These are phyloP conservation scores for Drosophila quinaria DNA, from an alignment of 2,888 invertebrate species.

Conservation along the genomic window DNA sequence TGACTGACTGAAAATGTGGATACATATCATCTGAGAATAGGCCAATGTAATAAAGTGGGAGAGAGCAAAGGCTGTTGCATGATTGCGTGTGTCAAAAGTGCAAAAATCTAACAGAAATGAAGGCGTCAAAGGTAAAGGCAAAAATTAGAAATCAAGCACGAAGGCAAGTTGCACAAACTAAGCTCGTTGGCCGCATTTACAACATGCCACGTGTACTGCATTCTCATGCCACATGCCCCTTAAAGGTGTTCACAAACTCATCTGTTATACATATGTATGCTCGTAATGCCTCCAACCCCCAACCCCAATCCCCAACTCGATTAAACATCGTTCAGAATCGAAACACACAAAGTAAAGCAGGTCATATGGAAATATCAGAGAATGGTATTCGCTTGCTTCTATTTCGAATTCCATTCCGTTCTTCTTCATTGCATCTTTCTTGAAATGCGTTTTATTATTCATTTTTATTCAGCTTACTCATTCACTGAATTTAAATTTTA, in stretches of 20 bases:
- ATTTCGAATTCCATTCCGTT: conserved; percentile 41
- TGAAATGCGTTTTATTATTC: conserved; percentile 10
- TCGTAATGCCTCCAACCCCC: conserved; percentile 3
- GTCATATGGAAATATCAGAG: conserved; percentile 72
- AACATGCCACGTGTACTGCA: conserved; percentile 27
- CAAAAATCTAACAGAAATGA: conserved; percentile 61
- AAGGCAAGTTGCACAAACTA: conserved; percentile 20
- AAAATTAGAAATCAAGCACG: conserved; percentile 57
- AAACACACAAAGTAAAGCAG: conserved; percentile 63
- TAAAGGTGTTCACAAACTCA: conserved; percentile 31
- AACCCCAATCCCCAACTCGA: conserved; percentile 24
- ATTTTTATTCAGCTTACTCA: neutral
- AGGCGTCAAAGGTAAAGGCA: conserved; percentile 54
- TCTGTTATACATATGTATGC: conserved; percentile 25
- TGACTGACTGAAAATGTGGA: conserved; percentile 12
- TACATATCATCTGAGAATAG: conserved; percentile 13
- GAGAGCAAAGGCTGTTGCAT: conserved; percentile 14
- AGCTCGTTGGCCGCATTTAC: conserved; percentile 40
- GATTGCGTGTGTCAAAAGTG: conserved; percentile 42
- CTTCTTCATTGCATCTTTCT: conserved; percentile 15
- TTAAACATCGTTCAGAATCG: conserved; percentile 28
- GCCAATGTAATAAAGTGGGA: conserved; percentile 1
- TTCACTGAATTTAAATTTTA: conserved; percentile 20
- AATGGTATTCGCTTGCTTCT: conserved; percentile 30
- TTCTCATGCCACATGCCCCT: conserved; percentile 1